Percentiles rank a stretch among this genome's conserved stretches.
These are phyloP conservation scores for Ostrea denselamellosa DNA, from an alignment of 1,140 invertebrate genomes.

Conservation along the genomic window DNA sequence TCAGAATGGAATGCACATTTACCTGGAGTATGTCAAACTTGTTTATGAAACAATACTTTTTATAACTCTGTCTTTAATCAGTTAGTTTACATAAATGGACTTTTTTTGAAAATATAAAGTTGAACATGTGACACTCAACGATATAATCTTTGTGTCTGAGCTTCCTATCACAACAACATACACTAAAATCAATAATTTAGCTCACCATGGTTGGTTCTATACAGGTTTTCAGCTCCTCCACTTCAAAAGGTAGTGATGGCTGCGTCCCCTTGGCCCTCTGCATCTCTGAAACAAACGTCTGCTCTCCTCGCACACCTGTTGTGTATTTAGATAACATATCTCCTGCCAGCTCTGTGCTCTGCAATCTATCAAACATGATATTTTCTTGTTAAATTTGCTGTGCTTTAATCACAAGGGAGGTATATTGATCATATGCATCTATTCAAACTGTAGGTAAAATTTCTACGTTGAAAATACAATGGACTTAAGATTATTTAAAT, in stretches of 20 bases:
- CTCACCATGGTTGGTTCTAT: constrained; percentile 90
- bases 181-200: constrained; percentile 22
- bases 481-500: neutral
- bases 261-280: constrained; percentile 86
- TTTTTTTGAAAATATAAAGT: too few relatives aligned
- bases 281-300: constrained; percentile 90
- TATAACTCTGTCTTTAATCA: too few relatives aligned
- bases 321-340: constrained; percentile 92
- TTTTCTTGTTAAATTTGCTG: neutral
- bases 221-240: constrained; percentile 81
- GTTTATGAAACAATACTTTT: too few relatives aligned
- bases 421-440: neutral
- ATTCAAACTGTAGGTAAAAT: neutral
- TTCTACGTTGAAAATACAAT: neutral
- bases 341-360: constrained; percentile 91
- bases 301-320: constrained; percentile 90
- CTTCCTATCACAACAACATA: too few relatives aligned
- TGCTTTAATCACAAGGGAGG: neutral
- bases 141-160: too few relatives aligned
- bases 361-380: constrained; percentile 82
- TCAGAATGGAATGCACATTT: too few relatives aligned
- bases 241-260: constrained; percentile 82
- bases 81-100: too few relatives aligned
- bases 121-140: too few relatives aligned
- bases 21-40: too few relatives aligned